These are phyloP conservation scores for Subanguina moxae DNA, from an alignment of 1,140 invertebrate genomes.

Conservation along the genomic window DNA sequence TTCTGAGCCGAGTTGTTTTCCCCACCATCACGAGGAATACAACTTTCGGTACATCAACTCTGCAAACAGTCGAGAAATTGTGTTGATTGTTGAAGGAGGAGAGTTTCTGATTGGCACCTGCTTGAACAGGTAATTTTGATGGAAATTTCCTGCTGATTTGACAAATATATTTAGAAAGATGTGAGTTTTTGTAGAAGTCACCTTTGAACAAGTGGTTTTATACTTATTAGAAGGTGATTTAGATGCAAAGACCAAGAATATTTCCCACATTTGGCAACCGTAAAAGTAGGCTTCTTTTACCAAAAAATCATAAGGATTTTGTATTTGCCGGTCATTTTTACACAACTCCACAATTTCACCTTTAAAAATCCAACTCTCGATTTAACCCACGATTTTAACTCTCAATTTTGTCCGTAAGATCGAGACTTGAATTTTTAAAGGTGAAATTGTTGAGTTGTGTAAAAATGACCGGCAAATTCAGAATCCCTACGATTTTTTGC, in stretches of 20 bases:
- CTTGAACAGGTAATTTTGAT: slow-evolving; percentile 26
- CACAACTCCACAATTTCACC: too few relatives aligned
- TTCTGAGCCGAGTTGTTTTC: background rate
- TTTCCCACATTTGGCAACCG: slow-evolving; percentile 31
- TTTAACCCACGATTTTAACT: too few relatives aligned
- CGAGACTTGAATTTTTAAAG: too few relatives aligned
- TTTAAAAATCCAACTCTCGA: too few relatives aligned
- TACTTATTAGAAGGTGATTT: too few relatives aligned
- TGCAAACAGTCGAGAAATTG: slow-evolving; percentile 26
- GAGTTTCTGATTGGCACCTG: slow-evolving; percentile 30
- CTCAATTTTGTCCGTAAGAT: too few relatives aligned
- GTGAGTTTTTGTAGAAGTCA: background rate
- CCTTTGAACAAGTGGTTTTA: background rate
- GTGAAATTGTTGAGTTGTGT: too few relatives aligned
- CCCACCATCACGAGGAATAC: background rate
- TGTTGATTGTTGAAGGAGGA: slow-evolving; percentile 28
- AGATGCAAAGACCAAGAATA: slow-evolving; percentile 28
- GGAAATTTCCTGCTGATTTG: background rate
- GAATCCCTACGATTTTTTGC: too few relatives aligned
- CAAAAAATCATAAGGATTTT: too few relatives aligned
- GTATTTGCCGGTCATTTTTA: too few relatives aligned
- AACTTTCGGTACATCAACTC: slow-evolving; percentile 29
- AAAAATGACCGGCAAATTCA: too few relatives aligned
- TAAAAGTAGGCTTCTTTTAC: background rate
- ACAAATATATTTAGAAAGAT: background rate